Percentiles rank a stretch among this genome's conserved stretches.
phyloP scores from a whole-genome alignment of 1,140 invertebrate species.

The Halictus rubicundus region DNA sequence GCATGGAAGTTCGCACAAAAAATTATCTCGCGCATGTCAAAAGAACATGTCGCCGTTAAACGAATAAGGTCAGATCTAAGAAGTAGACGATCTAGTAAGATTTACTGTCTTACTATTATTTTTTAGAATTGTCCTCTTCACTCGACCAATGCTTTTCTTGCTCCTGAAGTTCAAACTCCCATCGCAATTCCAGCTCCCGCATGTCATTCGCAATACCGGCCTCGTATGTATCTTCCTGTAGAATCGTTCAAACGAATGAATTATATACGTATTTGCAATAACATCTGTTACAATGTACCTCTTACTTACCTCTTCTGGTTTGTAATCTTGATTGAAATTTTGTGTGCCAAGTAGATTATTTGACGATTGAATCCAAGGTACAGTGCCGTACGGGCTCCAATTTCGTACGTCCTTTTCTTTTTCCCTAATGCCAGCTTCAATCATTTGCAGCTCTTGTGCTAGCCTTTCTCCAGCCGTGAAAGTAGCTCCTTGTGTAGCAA shows the following conservation, averaged over 20 bases:
- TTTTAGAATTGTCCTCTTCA: slow-evolving; percentile 82
- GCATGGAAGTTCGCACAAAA: slow-evolving; percentile 28
- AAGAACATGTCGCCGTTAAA: slow-evolving; percentile 23
- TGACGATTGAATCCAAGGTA: slow-evolving; percentile 74
- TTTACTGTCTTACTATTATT: slow-evolving; percentile 65
- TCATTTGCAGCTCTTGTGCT: slow-evolving; percentile 84
- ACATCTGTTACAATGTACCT: background rate
- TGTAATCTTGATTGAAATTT: slow-evolving; percentile 72
- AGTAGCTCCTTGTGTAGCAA: slow-evolving; percentile 80
- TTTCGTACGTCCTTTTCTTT: slow-evolving; percentile 84
- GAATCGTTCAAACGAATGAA: background rate
- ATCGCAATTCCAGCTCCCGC: slow-evolving; percentile 84
- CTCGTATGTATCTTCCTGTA: slow-evolving; percentile 84
- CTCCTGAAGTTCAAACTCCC: slow-evolving; percentile 85
- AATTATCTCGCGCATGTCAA: slow-evolving; percentile 28
- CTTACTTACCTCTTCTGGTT: slow-evolving; percentile 73
- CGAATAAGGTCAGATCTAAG: slow-evolving; percentile 43
- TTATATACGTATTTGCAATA: background rate
- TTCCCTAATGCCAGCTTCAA: slow-evolving; percentile 85
- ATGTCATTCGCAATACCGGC: slow-evolving; percentile 86
- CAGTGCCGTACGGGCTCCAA: slow-evolving; percentile 76
- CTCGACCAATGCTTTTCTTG: slow-evolving; percentile 85
- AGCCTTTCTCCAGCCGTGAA: slow-evolving; percentile 82
- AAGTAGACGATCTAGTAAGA: slow-evolving; percentile 38
- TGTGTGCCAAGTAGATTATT: slow-evolving; percentile 72